Percentiles rank a stretch among this genome's conserved stretches.
These are phyloP conservation scores for Psilopogon haemacephalus DNA, from an alignment of 2,113 vertebrate genomes.

Conservation along the genomic window DNA sequence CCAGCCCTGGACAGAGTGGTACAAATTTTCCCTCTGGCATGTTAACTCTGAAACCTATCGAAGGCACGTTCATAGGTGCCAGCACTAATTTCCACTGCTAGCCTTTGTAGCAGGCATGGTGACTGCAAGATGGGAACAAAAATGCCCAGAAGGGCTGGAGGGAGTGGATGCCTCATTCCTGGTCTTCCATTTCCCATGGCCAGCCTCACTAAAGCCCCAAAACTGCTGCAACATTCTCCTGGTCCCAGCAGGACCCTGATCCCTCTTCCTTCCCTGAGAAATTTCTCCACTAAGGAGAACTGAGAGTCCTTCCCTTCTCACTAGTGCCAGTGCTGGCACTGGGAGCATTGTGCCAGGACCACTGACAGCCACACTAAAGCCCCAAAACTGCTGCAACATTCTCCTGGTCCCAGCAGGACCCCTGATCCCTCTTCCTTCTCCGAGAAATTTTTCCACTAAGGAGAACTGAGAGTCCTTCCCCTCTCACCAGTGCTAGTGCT, in stretches of 20 bases:
- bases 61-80: not conserved
- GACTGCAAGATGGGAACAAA: not conserved
- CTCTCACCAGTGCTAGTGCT: no score
- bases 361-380: not conserved
- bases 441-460: no score
- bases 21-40: fast-evolving
- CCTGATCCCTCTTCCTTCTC: no score
- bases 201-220: not conserved
- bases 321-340: not conserved
- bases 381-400: no score
- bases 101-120: not conserved
- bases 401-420: no score
- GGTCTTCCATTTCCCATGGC: not conserved
- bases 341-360: not conserved
- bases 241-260: fast-evolving
- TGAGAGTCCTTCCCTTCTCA: not conserved
- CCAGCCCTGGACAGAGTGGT: not conserved
- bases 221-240: no score
- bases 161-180: not conserved
- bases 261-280: fast-evolving
- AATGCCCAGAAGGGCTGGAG: not conserved
- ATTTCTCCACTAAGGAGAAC: not conserved
- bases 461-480: no score
- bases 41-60: not conserved
- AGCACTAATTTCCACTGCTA: not conserved